Evolutionary conservation across 2,113 vertebrate genomes (phyloP), one percentile per base, ranked within the genome.

Genomic region (Pangasianodon hypophthalmus): DNA sequence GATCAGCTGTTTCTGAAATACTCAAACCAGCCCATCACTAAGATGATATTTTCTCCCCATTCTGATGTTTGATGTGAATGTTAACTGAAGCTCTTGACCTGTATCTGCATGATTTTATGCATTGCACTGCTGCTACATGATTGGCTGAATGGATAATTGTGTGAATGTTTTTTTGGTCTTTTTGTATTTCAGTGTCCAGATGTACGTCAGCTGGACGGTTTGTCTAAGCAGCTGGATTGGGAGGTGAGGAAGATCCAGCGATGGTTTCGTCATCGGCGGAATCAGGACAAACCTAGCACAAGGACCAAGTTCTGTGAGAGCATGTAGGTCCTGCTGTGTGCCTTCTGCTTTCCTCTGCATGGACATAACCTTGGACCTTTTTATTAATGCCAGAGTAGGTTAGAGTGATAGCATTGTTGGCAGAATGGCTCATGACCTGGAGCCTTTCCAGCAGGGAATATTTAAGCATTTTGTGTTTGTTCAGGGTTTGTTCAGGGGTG

Each of bases 181-280:
- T 90, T 6, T 84, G 11, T 46, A 16, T n/a, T 89, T 11, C 95
- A 99, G 98, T 97, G 94, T 94, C 98, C 98, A 87, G 98, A 98
- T 95, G 95, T 95, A 18, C 97, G 94, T 64, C 97, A 97, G 92
- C 96, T 99, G 88, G 96, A 98, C 64, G 98, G 98, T 79, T 94
- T 99, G 37, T 97, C 98, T 46, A 99, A 99, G 93, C 98, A 99
- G 94, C 96, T 99, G 92, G 98, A 99, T 96, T 99, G 98, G 98
- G 97, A 99, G 73, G 96, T 98, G 81, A 95, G 97, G 44, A 98
- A 97, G 95, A 96, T 99, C 94, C 97, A 99, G 93, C 97, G 97
- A 92, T 99, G 98, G 98, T 99, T 99, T 96, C 96, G 98, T 52
- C 97, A 97, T 48, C 97, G 98, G 90, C 96, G 98, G 95, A 99